A percentile compares a stretch with the other conserved stretches of the same genome.
Evolutionary conservation across 2,888 invertebrate genomes (phyloP).

Genomic region (Tiliacea citrago): DNA sequence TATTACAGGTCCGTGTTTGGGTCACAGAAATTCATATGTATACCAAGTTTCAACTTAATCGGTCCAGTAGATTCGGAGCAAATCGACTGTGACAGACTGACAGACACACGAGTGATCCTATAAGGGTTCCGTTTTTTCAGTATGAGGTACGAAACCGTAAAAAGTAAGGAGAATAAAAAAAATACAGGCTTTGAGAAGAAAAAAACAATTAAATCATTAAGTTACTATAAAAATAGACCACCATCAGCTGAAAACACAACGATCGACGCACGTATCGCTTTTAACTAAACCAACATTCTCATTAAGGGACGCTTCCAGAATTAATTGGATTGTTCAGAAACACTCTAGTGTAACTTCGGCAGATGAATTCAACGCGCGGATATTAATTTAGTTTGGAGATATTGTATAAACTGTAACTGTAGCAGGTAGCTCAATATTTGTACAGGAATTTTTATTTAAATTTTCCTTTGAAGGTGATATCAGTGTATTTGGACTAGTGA

Average conservation of each 20-base stretch:
- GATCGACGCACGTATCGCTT: background rate
- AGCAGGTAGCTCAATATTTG: slow-evolving; percentile 31
- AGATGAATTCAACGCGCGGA: slow-evolving; percentile 11
- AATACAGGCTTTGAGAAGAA: background rate
- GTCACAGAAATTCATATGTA: too few species aligned
- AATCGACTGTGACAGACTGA: too few species aligned
- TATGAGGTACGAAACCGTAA: too few species aligned
- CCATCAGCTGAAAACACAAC: slow-evolving; percentile 1
- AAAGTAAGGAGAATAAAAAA: background rate
- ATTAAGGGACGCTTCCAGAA: slow-evolving; percentile 11
- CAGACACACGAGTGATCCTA: too few species aligned
- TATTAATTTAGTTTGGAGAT: slow-evolving; percentile 40
- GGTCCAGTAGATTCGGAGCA: too few species aligned
- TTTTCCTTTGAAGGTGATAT: slow-evolving; percentile 22
- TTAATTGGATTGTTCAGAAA: slow-evolving; percentile 36
- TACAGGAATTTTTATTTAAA: slow-evolving; percentile 22
- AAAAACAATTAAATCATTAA: background rate
- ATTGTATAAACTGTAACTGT: slow-evolving; percentile 24
- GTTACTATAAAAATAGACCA: background rate
- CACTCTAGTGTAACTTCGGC: slow-evolving; percentile 27
- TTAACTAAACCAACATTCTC: slow-evolving; percentile 11
- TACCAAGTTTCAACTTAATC: too few species aligned
- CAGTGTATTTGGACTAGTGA: slow-evolving; percentile 9
- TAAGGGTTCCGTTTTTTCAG: too few species aligned
- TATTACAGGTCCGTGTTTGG: too few species aligned